Conservation (phyloP, 2,113 vertebrate genomes). For the Macrotus californicus region DNA sequence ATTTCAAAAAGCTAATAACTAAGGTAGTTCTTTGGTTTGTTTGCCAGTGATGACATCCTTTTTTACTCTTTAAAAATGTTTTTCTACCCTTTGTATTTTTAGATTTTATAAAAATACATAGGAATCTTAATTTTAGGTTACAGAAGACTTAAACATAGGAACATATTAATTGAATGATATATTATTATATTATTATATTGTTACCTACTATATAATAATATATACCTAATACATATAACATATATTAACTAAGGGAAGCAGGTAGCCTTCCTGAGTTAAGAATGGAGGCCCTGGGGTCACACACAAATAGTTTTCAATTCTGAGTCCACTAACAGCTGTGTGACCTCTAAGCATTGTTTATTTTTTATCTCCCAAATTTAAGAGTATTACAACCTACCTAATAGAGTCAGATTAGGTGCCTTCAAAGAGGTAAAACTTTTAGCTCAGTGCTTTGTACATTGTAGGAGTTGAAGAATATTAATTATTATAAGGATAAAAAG, state of each 20-base stretch:
- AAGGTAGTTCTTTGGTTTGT: neutral
- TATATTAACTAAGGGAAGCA: neutral
- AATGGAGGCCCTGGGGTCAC: neutral
- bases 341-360: neutral
- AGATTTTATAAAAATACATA: neutral
- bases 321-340: neutral
- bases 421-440: neutral
- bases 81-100: neutral
- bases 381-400: neutral
- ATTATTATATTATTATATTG: neutral
- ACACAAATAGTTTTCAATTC: neutral
- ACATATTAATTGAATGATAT: neutral
- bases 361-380: neutral
- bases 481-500: neutral
- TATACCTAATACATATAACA: neutral
- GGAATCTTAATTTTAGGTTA: conserved; percentile 18
- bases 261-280: neutral
- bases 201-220: neutral
- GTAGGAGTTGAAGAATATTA: conserved; percentile 29
- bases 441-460: neutral
- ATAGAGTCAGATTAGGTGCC: conserved; percentile 7
- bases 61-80: conserved; percentile 22
- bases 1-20: neutral
- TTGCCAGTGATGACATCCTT: neutral
- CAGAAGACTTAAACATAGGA: neutral